Percentiles rank a stretch among this genome's conserved stretches.
Evolutionary conservation across 2,888 invertebrate genomes (phyloP).

Genomic region (Phytoseiulus persimilis): DNA sequence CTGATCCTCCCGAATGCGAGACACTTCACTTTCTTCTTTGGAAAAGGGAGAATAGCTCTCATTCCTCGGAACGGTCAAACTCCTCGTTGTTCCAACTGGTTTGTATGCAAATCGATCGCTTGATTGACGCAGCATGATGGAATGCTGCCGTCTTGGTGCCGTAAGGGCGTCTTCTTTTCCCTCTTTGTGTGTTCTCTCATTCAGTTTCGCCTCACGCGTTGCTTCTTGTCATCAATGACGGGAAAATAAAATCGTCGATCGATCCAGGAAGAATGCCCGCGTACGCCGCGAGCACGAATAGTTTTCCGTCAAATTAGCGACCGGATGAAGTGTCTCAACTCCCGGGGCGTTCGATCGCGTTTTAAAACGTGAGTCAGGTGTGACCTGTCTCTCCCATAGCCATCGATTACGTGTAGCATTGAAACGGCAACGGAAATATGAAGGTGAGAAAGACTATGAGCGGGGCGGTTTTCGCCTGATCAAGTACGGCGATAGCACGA

Average conservation of each 20-base stretch:
- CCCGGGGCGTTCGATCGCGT: too few relatives aligned
- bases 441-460: too few relatives aligned
- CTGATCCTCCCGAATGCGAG: background rate
- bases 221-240: background rate
- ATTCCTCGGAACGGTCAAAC: background rate
- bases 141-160: background rate
- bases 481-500: too few relatives aligned
- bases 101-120: background rate
- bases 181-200: background rate
- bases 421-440: too few relatives aligned
- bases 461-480: too few relatives aligned
- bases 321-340: too few relatives aligned
- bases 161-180: background rate
- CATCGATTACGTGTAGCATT: too few relatives aligned
- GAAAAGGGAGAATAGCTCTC: background rate
- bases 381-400: too few relatives aligned
- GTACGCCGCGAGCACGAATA: background rate
- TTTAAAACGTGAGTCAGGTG: too few relatives aligned
- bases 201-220: background rate
- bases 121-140: background rate
- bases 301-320: too few relatives aligned
- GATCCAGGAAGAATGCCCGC: background rate
- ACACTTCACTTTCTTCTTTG: background rate
- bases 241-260: background rate
- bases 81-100: background rate